Evolutionary conservation across 1,140 invertebrate genomes (phyloP), one percentile per base, ranked within the genome.

Genomic region (Lasaia peninsularis): DNA sequence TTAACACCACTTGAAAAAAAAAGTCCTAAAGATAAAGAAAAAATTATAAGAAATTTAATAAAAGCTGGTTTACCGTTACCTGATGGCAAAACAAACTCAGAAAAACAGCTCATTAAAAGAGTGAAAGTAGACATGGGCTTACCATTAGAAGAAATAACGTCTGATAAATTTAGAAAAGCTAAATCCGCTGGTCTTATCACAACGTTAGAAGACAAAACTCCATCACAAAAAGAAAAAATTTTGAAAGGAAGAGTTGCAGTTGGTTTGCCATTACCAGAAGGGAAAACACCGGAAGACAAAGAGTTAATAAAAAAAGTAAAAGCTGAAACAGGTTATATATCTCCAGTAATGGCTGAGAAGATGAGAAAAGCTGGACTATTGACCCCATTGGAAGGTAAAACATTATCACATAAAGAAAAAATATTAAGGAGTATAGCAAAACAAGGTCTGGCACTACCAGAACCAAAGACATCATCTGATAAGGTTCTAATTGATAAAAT

Each of bases 1-100:
- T 31, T 80, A 14, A 74, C 72, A 16, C 73, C 75, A 0, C 54
- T 82, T 11, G 56, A 69, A 56, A 75, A 75, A 2, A 80, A 78
- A 69, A 59, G 67, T 3, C 5, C 52, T 8, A 12, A 33, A 28
- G 48, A 82, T 49, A 82, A 78, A 56, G 72, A 76, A 63, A 69
- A 67, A 56, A 71, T 75, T 28, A n/a, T 81, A 9, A 68, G 56
- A 68, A 56, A 60, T 52, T 50, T 69, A 33, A 61, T 65, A 4
- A 60, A 60, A 53, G 48, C 65, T 18, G 77, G 75, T 3, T 24
- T 77, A 20, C 65, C 67, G 3, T 56, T 80, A 31, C 73, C 73
- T 2, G 28, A 67, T 52, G 62, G 50, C 5, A 60, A 59, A 61
- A 62, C 72, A 7, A 16, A 56, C 10, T 66, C 67, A 8, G 72